Base-by-base conservation (phyloP, 2,797 vertebrate species). In the Hydrolagus colliei region DNA sequence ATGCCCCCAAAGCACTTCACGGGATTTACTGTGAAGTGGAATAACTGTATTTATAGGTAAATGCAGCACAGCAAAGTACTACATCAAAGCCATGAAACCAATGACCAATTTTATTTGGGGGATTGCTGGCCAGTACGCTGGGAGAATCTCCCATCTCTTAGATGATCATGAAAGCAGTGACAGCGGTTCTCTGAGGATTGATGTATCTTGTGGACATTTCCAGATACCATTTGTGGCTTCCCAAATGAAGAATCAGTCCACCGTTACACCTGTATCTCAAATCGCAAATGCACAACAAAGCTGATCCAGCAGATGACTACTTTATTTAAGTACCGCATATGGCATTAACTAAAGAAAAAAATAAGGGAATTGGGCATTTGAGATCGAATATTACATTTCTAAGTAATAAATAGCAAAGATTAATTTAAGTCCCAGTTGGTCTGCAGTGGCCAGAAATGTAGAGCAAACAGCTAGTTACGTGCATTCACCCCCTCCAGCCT, bases 371-470 rank as follows among this genome's bases (percentile, higher is more conserved):
- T 93, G 93, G 94, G 94, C 93, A 95, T 96, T 98, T 98, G 96
- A 96, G 95, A 96, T 91, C 89, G 93, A 93, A 96, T 96, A 96
- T 98, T 96, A 95, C 94, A 95, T 98, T 98, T 98, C 96, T 79
- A 93, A 94, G 96, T 97, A 97, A 98, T 98, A 98, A 99, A 98
- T 95, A 97, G 96, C 95, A 96, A 87, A 91, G 96, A 98, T 97
- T 98, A 96, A 97, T 97, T 97, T 73, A 96, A 93, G 95, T 96
- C 94, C 95, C 94, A 93, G 95, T 91, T 95, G 95, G 95, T 95
- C 94, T 90, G 91, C 93, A 94, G 94, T 94, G 95, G 92, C 95
- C 93, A 92, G 93, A 96, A 97, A 96, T 96, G 95, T 95, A 96
- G 94, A 91, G 91, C 91, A 90, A 59, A 89, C 92, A 91, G 27